Conservation (phyloP, 2,888 invertebrate species). For the Agonopterix arenella region DNA sequence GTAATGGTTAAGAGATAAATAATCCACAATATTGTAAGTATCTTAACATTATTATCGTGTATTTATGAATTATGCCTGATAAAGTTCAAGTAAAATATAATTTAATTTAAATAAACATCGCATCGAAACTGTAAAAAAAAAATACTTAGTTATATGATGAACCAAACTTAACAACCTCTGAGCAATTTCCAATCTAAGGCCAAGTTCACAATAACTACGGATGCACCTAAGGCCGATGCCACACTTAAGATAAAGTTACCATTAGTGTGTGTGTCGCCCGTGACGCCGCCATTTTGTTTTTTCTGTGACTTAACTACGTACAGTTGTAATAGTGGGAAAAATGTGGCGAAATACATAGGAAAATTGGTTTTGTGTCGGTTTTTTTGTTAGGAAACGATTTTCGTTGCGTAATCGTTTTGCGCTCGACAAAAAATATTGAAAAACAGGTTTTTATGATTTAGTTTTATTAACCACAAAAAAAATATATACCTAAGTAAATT, state of each 20-base stretch:
- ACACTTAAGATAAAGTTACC: conserved; percentile 57
- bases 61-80: no score
- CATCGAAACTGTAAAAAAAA: no score
- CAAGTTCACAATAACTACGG: conserved; percentile 44
- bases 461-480: no score
- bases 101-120: no score
- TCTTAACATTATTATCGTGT: no score
- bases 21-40: no score
- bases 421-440: no score
- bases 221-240: conserved; percentile 67
- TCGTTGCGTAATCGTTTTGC: not conserved
- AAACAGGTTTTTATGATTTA: no score
- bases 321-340: conserved; percentile 62
- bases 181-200: conserved; percentile 30
- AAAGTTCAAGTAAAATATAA: no score
- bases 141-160: no score
- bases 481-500: no score
- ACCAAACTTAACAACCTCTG: not conserved
- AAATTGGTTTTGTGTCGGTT: conserved; percentile 43
- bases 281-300: conserved; percentile 61
- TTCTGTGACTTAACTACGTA: conserved; percentile 43
- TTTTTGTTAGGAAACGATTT: conserved; percentile 17
- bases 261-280: conserved; percentile 69
- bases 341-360: conserved; percentile 36
- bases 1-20: no score